Evolutionary conservation across 2,797 vertebrate species (phyloP).

Genomic region (Acanthornis magna): DNA sequence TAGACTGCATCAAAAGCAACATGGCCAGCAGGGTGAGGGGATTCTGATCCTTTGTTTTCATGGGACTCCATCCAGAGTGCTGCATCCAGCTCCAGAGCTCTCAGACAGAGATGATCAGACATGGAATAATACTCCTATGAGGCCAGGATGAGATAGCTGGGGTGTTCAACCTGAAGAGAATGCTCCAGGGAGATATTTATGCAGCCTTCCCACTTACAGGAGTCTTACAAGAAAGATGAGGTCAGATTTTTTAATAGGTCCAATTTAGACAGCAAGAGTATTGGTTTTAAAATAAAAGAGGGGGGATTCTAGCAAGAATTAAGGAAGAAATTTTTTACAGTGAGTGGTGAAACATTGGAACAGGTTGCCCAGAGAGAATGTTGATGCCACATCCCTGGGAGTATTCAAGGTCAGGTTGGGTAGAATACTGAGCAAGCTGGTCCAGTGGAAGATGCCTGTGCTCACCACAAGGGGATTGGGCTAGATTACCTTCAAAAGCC

Average conservation of each 20-base stretch:
- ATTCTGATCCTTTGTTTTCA: background rate
- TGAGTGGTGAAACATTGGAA: background rate
- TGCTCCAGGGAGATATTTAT: rapidly evolving
- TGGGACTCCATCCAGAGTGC: background rate
- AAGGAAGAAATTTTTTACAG: background rate
- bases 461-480: rapidly evolving
- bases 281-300: background rate
- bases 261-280: rapidly evolving
- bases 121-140: background rate
- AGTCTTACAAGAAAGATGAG: background rate
- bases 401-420: background rate
- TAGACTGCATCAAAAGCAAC: background rate
- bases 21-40: rapidly evolving
- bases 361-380: background rate
- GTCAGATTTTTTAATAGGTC: background rate
- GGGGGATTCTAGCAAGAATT: background rate
- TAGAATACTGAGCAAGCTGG: background rate
- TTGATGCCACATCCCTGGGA: background rate
- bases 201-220: background rate
- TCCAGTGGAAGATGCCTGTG: background rate
- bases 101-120: background rate
- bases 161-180: background rate
- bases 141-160: background rate
- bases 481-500: background rate
- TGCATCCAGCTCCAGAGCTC: background rate